A percentile compares a stretch with the other conserved stretches of the same genome.
phyloP scores from a whole-genome alignment of 2,113 vertebrate species.

The Colaptes auratus region DNA sequence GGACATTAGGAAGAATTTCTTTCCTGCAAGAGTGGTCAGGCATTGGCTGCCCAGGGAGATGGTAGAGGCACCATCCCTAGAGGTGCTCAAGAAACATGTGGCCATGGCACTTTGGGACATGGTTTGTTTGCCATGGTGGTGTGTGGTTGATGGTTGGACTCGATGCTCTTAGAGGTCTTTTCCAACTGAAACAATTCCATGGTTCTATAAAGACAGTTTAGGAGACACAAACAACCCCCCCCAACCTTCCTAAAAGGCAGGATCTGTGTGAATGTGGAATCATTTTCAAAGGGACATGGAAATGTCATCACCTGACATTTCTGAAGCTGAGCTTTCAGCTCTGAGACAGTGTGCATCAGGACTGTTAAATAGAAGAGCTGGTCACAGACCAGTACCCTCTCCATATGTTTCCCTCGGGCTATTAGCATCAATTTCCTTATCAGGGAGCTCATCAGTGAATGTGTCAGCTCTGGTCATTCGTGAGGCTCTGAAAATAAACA shows the following conservation, averaged over 20 bases:
- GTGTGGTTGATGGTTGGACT: no score
- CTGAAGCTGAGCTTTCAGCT: constrained; percentile 44
- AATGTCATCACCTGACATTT: constrained; percentile 68
- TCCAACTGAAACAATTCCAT: no score
- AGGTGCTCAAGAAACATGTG: no score
- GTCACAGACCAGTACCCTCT: constrained; percentile 17
- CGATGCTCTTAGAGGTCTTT: no score
- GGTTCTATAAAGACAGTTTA: not conserved
- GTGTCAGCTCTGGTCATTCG: constrained; percentile 85
- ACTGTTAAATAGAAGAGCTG: constrained; percentile 31
- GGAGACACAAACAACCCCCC: fast-evolving
- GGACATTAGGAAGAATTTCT: no score
- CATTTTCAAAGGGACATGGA: constrained; percentile 52
- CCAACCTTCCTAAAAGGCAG: not conserved
- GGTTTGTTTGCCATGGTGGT: no score
- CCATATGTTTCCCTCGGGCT: constrained; percentile 13
- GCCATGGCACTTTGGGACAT: no score
- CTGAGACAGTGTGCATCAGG: not conserved
- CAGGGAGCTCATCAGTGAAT: constrained; percentile 77
- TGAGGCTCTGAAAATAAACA: constrained; percentile 80
- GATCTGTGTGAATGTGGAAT: not conserved
- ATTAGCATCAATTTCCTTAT: not conserved
- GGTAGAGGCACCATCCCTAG: no score
- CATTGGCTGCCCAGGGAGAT: no score
- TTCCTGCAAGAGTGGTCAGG: no score